Percentiles rank a stretch among this genome's conserved stretches.
phyloP scores from a whole-genome alignment of 2,888 invertebrate genomes.

The Bombylius major region DNA sequence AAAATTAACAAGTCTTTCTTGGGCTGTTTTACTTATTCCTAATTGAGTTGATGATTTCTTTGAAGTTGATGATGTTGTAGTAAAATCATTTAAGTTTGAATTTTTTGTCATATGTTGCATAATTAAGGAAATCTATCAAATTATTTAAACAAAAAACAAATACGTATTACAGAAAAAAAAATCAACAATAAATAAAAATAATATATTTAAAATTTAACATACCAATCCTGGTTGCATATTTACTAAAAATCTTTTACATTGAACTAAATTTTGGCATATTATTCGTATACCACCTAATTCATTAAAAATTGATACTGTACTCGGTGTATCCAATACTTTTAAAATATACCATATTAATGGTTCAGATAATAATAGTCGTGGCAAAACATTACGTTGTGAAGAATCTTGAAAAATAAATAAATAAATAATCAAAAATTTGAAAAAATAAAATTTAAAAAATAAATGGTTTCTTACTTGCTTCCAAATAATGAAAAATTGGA shows the following conservation, averaged over 20 bases:
- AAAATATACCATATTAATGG: conserved; percentile 75
- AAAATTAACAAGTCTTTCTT: conserved; percentile 76
- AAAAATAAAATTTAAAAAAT: not conserved
- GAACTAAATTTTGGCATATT: conserved; percentile 65
- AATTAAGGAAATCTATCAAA: conserved; percentile 37
- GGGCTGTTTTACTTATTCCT: conserved; percentile 36
- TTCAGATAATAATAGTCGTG: conserved; percentile 55
- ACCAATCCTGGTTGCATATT: conserved; percentile 56
- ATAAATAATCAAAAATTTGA: not conserved
- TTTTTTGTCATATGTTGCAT: conserved; percentile 50
- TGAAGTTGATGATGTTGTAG: conserved; percentile 27
- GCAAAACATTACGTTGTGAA: conserved; percentile 30
- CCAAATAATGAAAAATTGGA: conserved; percentile 61
- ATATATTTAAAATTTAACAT: conserved; percentile 42
- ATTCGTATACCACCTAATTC: conserved; percentile 63
- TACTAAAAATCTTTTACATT: conserved; percentile 57
- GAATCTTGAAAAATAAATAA: conserved; percentile 21
- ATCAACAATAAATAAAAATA: not conserved
- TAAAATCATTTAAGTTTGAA: conserved; percentile 19
- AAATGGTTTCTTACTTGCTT: conserved; percentile 23
- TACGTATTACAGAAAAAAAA: not conserved
- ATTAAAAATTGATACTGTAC: conserved; percentile 61
- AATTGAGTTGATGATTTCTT: conserved; percentile 34
- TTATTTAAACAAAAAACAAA: not conserved
- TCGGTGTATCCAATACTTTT: conserved; percentile 63